Evolutionary conservation across 2,113 vertebrate genomes (phyloP).

Genomic region (Ornithorhynchus anatinus): DNA sequence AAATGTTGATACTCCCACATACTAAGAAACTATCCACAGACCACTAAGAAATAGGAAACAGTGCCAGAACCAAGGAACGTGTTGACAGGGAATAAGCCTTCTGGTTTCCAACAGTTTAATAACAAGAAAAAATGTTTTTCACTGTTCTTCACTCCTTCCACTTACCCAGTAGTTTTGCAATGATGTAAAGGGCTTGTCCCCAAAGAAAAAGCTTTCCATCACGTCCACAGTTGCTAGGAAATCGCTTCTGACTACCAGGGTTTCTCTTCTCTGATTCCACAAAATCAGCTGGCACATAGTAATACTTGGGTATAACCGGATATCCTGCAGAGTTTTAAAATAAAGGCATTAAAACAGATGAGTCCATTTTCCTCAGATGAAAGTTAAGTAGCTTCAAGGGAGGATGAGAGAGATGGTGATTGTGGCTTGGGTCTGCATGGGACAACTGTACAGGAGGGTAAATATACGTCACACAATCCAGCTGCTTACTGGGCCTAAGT

Average conservation of each 20-base stretch:
- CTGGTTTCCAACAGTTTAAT: neutral
- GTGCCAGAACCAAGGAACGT: neutral
- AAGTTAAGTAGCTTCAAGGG: neutral
- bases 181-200: slow-evolving; percentile 93
- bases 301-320: slow-evolving; percentile 92
- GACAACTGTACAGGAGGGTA: too few relatives aligned
- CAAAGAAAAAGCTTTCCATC: slow-evolving; percentile 93
- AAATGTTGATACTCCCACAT: neutral
- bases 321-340: slow-evolving; percentile 73
- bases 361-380: neutral
- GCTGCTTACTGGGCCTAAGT: too few relatives aligned
- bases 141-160: neutral
- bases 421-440: too few relatives aligned
- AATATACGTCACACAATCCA: too few relatives aligned
- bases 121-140: neutral
- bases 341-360: slow-evolving; percentile 19
- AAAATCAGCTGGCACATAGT: slow-evolving; percentile 93
- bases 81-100: neutral
- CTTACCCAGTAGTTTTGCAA: slow-evolving; percentile 92
- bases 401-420: neutral
- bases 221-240: slow-evolving; percentile 90
- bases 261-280: slow-evolving; percentile 89
- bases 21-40: neutral
- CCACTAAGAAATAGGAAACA: neutral
- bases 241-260: slow-evolving; percentile 92